phyloP scores from a whole-genome alignment of 2,113 vertebrate genomes.

The Uria aalge region DNA sequence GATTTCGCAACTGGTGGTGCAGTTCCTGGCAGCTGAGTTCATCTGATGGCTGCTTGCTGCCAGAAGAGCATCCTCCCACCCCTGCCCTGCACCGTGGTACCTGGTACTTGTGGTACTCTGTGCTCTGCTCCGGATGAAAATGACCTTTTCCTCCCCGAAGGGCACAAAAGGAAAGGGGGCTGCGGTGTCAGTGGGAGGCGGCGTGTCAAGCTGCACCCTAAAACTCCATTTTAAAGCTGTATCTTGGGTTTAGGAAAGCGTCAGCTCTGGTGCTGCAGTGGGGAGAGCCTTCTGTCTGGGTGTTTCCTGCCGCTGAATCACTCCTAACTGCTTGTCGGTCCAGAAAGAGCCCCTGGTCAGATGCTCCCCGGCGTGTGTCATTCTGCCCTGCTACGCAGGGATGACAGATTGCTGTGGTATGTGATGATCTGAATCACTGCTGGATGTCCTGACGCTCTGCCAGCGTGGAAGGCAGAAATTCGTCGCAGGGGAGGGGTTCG shows the following conservation, averaged over 20 bases:
- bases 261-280: accelerated
- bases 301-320: background rate
- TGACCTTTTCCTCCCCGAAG: accelerated
- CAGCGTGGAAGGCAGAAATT: background rate
- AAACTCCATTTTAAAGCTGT: accelerated
- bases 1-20: background rate
- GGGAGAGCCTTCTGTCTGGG: background rate
- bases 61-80: background rate
- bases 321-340: background rate
- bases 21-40: background rate
- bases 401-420: background rate
- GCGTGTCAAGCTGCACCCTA: accelerated
- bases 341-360: background rate
- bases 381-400: background rate
- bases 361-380: background rate
- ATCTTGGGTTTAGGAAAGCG: too few relatives aligned
- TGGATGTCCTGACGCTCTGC: background rate
- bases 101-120: background rate
- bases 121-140: background rate
- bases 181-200: accelerated
- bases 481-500: background rate
- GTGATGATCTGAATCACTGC: background rate
- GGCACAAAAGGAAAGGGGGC: accelerated
- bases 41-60: background rate
- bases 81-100: accelerated